Evolutionary conservation across 2,797 vertebrate species (phyloP), one percentile per base, ranked within the genome.

Genomic region (Neosilurus mollespiculum): DNA sequence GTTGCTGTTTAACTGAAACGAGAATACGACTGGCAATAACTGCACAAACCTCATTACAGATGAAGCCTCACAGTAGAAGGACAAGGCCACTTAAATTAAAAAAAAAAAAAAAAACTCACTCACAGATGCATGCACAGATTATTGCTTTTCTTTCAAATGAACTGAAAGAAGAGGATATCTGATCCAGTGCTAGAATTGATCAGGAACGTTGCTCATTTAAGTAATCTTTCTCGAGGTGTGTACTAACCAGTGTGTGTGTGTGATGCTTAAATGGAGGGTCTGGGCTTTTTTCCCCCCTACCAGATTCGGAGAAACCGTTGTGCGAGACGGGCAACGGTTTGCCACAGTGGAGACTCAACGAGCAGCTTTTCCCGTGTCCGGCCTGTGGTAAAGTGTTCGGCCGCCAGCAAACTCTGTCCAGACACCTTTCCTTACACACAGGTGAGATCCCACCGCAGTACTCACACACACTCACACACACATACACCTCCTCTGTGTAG

Each of bases 361-460:
- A 99, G 85, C 98, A 99, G 93, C 97, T 99, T 89, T 99, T 96
- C 91, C 97, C 97, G 78, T 99, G 98, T 87, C 94, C 97, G 0
- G 93, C 99, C 85, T 99, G 98, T 90, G 96, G 98, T 84, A 99
- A 99, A 92, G 98, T 99, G 89, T 99, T 99, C 70, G 98, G 98
- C 80, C 93, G 97, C 83, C 98, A 99, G 92, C 98, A 99, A 93
- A 99, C 98, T 1, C 93, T 99, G 86, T 98, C 98, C 78, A 96
- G 97, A 86, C 98, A 99, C 90, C 95, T 99, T 89, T 97, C 97
- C 0, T 92, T 99, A 89, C 98, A 99, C 96, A 98, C 98, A 95
- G 98, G 98, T 99, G 92, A 93, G 90, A 71, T 24, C 49, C 65
- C 24, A 30, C 30, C 30, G 30, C 30, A 80, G 34, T 18, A 37